phyloP scores from a whole-genome alignment of 2,888 invertebrate species.

The Philaethria dido region DNA sequence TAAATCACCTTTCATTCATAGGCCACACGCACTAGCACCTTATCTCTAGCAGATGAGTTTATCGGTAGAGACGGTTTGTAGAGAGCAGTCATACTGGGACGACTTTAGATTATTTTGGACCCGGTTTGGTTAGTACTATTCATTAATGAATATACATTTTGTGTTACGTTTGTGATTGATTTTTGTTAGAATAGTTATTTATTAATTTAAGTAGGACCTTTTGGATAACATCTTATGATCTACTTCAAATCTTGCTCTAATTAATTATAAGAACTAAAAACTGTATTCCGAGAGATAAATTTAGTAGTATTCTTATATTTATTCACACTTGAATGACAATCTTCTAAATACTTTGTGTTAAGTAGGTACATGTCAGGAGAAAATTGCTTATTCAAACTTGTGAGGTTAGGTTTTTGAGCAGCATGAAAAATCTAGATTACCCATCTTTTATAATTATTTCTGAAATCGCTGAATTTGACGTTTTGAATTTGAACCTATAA shows the following conservation, averaged over 20 bases:
- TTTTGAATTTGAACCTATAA: too few relatives aligned
- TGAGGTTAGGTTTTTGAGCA: too few relatives aligned
- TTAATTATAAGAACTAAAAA: neutral
- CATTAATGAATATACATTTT: slow-evolving; percentile 6
- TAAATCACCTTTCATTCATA: slow-evolving; percentile 25
- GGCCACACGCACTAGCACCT: slow-evolving; percentile 19
- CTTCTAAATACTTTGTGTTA: too few relatives aligned
- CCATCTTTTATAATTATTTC: too few relatives aligned
- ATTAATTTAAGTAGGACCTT: neutral
- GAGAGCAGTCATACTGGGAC: slow-evolving; percentile 8
- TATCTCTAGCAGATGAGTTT: slow-evolving; percentile 1
- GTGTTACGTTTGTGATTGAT: neutral
- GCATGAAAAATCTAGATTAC: too few relatives aligned
- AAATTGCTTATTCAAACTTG: too few relatives aligned
- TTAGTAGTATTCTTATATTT: neutral
- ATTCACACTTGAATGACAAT: too few relatives aligned
- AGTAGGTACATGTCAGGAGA: too few relatives aligned
- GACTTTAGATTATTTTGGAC: slow-evolving; percentile 17
- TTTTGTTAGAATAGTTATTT: neutral
- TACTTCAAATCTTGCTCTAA: neutral
- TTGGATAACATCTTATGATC: neutral
- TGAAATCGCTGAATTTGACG: too few relatives aligned
- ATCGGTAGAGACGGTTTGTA: slow-evolving; percentile 21
- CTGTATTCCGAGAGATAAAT: neutral
- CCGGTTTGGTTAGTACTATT: neutral